Evolutionary conservation across 2,113 vertebrate species (phyloP).

Genomic region (Equus quagga): DNA sequence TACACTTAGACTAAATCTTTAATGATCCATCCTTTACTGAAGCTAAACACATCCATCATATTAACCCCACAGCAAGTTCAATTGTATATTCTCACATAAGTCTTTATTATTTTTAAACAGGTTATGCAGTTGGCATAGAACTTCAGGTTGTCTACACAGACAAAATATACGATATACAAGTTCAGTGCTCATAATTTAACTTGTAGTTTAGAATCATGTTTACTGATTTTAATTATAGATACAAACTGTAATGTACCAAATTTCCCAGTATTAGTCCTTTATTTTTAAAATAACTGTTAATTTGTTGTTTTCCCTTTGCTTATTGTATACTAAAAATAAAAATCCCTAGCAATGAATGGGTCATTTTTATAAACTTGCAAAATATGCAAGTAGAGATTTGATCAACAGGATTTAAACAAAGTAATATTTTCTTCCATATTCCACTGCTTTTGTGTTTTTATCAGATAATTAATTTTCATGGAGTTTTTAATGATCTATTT

Average conservation of each 20-base stretch:
- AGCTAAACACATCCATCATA: neutral
- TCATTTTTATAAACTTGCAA: neutral
- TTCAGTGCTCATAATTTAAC: neutral
- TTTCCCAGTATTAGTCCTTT: neutral
- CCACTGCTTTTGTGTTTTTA: neutral
- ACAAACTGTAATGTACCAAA: neutral
- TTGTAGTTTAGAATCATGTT: neutral
- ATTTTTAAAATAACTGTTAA: neutral
- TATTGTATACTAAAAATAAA: neutral
- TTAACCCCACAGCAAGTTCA: fast-evolving
- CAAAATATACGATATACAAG: too few relatives aligned
- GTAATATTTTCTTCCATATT: too few relatives aligned
- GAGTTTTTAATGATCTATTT: too few relatives aligned
- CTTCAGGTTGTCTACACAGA: too few relatives aligned
- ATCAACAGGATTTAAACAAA: neutral
- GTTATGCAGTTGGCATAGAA: fast-evolving
- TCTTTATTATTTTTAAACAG: neutral
- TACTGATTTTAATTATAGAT: neutral
- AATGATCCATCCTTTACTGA: neutral
- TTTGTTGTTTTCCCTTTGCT: neutral
- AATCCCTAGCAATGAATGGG: neutral
- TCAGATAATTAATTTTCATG: neutral
- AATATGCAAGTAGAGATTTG: fast-evolving
- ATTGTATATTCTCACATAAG: neutral
- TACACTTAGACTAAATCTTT: neutral